A percentile compares a stretch with the other conserved stretches of the same genome.
Conservation (phyloP, 2,888 invertebrate genomes). For the Hydroisotoma schaefferi region DNA sequence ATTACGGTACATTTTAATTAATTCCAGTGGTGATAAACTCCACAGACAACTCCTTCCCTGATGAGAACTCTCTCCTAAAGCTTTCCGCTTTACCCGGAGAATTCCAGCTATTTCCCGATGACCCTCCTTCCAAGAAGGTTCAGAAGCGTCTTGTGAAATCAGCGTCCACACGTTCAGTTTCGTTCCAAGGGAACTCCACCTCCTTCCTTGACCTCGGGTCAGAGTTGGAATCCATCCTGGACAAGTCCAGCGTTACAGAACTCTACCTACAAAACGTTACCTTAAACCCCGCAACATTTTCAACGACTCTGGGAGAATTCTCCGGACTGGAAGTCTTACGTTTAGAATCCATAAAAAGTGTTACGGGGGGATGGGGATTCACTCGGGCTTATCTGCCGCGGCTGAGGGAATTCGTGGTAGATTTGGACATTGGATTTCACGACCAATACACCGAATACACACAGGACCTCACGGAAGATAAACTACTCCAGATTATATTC, state of each 20-base stretch:
- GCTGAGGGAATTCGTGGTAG: slow-evolving; percentile 1
- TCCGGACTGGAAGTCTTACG: neutral
- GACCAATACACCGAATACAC: slow-evolving; percentile 21
- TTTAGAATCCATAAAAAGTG: neutral
- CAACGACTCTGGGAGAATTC: slow-evolving; percentile 2
- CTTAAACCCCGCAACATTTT: slow-evolving; percentile 10
- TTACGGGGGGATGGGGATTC: slow-evolving; percentile 2
- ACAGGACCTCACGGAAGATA: slow-evolving; percentile 9
- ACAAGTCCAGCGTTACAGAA: neutral
- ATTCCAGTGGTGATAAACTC: slow-evolving; percentile 1
- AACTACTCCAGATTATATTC: slow-evolving; percentile 5
- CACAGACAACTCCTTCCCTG: neutral
- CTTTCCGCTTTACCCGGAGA: neutral
- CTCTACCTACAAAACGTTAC: slow-evolving; percentile 6
- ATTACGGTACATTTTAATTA: too few relatives aligned
- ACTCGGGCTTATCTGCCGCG: slow-evolving; percentile 10
- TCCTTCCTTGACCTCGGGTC: neutral
- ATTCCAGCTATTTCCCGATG: neutral
- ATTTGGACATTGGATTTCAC: slow-evolving; percentile 14
- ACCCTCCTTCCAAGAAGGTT: neutral
- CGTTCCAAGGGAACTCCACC: neutral
- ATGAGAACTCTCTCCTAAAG: neutral
- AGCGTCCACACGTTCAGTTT: neutral
- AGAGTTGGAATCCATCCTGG: neutral
- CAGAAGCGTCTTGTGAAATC: neutral